Evolutionary conservation across 2,113 vertebrate species (phyloP), one percentile per base, ranked within the genome.

Genomic region (Labeo catla): DNA sequence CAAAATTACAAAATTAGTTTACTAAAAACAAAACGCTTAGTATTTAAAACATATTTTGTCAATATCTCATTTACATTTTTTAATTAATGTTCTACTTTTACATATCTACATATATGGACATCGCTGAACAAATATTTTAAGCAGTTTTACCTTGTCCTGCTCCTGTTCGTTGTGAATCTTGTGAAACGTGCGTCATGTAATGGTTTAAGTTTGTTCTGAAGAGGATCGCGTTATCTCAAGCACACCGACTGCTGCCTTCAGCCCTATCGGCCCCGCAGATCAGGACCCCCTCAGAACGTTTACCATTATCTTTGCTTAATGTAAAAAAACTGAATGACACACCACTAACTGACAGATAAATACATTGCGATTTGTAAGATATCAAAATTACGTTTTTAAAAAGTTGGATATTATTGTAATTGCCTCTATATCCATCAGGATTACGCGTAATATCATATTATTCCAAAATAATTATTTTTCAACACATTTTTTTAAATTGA

Each of bases 171-270:
- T 70, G 9, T 61, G 28, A 65, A 12, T 76, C 23, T 39, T 52
- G 47, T 7, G 10, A 34, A 28, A 68, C 10, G 80, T 68, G 23
- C 43, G 80, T 34, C 45, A 0, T 15, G 9, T 74, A 11, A 45
- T 10, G 57, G 19, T 52, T 63, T 43, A 54, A 34, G 74, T 79
- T 47, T 47, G n/a, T 63, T 36, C 50, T 70, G 43, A 66, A 52
- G 21, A 28, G 59, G 36, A 6, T 36, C 50, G 39, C 34, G 82
- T 87, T 89, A 89, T 89, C 88, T 86, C 23, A 2, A 85, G 63
- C 8, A 12, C 28, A 23, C n/a, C 39, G 47, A 59, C 72, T 59
- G 84, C 43, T 43, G 85, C 70, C 4, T 65, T 82, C 50, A 45
- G 28, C 15, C 47, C 52, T 79, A 89, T 85, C 88, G 47, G 19